Conservation (phyloP, 92 coral and sea anemone genomes). For the Heliopora coerulea region DNA sequence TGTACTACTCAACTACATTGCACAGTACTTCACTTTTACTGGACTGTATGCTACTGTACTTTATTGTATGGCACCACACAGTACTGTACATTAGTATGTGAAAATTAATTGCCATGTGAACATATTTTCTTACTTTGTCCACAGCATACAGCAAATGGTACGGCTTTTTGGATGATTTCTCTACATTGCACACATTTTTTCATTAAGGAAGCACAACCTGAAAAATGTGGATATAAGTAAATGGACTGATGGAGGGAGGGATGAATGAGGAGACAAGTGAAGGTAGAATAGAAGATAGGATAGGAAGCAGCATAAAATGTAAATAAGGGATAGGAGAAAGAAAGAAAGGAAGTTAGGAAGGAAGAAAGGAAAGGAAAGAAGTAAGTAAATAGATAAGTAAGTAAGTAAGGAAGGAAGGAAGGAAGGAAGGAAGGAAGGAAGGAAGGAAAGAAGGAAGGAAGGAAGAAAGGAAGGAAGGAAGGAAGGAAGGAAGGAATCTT, state of each 20-base stretch:
- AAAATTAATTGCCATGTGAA: too few relatives aligned
- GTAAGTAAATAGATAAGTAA: neutral
- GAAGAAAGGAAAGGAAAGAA: neutral
- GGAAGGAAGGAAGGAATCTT: conserved; percentile 1
- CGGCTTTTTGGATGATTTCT: conserved; percentile 62
- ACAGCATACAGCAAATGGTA: conserved; percentile 92
- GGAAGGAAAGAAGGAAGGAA: neutral
- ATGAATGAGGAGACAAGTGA: neutral
- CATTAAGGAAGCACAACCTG: conserved; percentile 84
- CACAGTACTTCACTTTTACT: too few relatives aligned
- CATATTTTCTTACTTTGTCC: conserved; percentile 69
- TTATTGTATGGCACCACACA: too few relatives aligned
- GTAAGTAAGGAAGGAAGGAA: neutral
- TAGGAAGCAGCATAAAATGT: too few relatives aligned
- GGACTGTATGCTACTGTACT: too few relatives aligned
- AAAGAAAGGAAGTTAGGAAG: neutral
- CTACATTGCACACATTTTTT: conserved; percentile 97
- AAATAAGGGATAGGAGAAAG: neutral
- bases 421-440: neutral
- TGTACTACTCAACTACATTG: too few relatives aligned
- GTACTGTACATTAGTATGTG: too few relatives aligned
- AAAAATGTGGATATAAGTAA: neutral
- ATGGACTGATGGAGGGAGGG: neutral
- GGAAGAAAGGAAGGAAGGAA: neutral
- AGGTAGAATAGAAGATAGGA: neutral